Evolutionary conservation across 2,797 vertebrate genomes (phyloP).

Genomic region (Manis crassicaudata): DNA sequence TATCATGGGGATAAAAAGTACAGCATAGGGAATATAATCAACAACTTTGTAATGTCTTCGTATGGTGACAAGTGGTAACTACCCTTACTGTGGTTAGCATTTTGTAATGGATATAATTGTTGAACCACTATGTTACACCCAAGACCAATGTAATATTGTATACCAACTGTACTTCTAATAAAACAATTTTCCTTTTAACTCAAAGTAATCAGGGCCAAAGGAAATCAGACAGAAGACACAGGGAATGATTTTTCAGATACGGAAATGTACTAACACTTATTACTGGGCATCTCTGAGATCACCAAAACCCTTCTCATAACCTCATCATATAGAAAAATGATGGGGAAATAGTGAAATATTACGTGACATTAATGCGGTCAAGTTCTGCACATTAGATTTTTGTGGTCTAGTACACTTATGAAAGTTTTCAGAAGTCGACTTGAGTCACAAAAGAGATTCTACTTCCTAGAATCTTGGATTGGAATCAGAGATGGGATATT

Average conservation of each 20-base stretch:
- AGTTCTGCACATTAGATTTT: not conserved
- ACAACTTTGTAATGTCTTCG: too few species aligned
- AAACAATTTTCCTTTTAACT: not conserved
- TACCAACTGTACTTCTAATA: too few species aligned
- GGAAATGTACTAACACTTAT: not conserved
- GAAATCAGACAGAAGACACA: constrained; percentile 3
- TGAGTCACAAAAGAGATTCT: not conserved
- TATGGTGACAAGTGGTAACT: too few species aligned
- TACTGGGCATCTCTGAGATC: not conserved
- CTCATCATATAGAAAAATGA: not conserved
- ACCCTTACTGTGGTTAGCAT: too few species aligned
- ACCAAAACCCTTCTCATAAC: not conserved
- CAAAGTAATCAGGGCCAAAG: not conserved
- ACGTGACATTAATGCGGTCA: not conserved
- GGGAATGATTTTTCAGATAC: not conserved
- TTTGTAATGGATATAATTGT: too few species aligned
- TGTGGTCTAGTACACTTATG: not conserved
- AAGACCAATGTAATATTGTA: too few species aligned
- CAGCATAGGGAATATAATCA: too few species aligned
- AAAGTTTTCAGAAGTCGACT: not conserved
- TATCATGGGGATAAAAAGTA: too few species aligned
- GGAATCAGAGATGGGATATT: not conserved
- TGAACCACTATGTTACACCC: too few species aligned
- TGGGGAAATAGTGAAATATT: not conserved
- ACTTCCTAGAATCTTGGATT: not conserved